Evolutionary conservation across 2,797 vertebrate species (phyloP), one percentile per base, ranked within the genome.

Genomic region (Phoxinus dragarum): DNA sequence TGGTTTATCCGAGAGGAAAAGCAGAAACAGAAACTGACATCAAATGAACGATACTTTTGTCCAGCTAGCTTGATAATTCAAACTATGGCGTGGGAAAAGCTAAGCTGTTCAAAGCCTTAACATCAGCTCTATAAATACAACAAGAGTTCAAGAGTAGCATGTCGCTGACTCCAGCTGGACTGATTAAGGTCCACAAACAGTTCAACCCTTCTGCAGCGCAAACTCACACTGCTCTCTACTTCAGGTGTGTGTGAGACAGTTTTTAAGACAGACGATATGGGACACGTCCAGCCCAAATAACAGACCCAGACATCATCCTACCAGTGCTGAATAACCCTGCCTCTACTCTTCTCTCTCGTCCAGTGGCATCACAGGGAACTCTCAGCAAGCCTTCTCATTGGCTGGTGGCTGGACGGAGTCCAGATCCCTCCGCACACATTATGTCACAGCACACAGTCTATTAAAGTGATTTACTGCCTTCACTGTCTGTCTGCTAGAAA

Each of bases 391-490:
- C 52, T 77, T 27, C 49, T 42, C 71, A 84, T 69, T 78, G 80
- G 80, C 49, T 67, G 36, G 14, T 31, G 19, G 54, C 8, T 21
- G 72, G 21, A 36, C 21, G 1, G 34, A 77, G 68, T 44, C 47
- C 12, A 61, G 49, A 79, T 79, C n/a, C 75, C 74, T 68, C 78
- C n/a, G 56, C 61, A 71, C 21, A 31, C 59, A 40, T 80, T 71
- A 74, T 42, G 86, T 80, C 86, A 81, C 66, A 61, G 52, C n/a
- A 85, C 76, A 34, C 27, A 68, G 40, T 73, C 84, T 44, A 77
- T 71, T 81, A 84, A 72, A 85, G 11, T 47, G 74, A 86, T 86
- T 85, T 82, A 89, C 59, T 17, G 69, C 38, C 47, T 23, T 80
- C 64, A 52, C 19, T 40, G 64, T 75, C 49, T 14, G 6, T 78